These are phyloP conservation scores for Leptinotarsa undecemlineata DNA, from an alignment of 1,140 invertebrate genomes.

Conservation along the genomic window DNA sequence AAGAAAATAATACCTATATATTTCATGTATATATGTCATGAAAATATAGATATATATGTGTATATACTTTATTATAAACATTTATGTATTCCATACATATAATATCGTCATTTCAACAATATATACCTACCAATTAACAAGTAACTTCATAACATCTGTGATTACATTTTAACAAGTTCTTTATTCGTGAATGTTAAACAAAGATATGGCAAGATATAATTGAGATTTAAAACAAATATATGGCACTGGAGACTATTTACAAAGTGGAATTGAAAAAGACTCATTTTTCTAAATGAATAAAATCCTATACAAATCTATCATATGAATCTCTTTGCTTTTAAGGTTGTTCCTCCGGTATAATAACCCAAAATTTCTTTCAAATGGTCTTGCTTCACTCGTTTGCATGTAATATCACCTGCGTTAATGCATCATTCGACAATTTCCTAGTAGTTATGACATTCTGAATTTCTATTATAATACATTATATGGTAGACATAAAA, in stretches of 20 bases:
- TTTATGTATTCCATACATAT: slow-evolving; percentile 31
- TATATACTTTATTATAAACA: slow-evolving; percentile 28
- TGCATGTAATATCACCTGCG: no score
- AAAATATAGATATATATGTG: neutral
- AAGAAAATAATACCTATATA: neutral
- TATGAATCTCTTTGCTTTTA: no score
- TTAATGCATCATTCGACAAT: no score
- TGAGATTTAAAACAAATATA: slow-evolving; percentile 35
- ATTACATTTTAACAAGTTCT: slow-evolving; percentile 27
- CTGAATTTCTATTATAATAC: no score
- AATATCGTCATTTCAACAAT: slow-evolving; percentile 34
- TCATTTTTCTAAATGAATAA: no score
- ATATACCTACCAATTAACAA: slow-evolving; percentile 17
- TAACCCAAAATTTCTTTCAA: no score
- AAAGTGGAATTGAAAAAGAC: neutral
- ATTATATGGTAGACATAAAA: no score
- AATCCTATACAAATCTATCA: no score
- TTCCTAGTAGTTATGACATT: no score
- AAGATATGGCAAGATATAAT: slow-evolving; percentile 39
- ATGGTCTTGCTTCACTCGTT: no score
- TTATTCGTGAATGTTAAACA: slow-evolving; percentile 29
- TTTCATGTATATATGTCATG: neutral
- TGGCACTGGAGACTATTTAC: slow-evolving; percentile 32
- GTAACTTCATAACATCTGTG: slow-evolving; percentile 27
- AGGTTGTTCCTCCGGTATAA: no score